Conservation (phyloP, 2,113 vertebrate species). For the Dryoscopus gambensis region DNA sequence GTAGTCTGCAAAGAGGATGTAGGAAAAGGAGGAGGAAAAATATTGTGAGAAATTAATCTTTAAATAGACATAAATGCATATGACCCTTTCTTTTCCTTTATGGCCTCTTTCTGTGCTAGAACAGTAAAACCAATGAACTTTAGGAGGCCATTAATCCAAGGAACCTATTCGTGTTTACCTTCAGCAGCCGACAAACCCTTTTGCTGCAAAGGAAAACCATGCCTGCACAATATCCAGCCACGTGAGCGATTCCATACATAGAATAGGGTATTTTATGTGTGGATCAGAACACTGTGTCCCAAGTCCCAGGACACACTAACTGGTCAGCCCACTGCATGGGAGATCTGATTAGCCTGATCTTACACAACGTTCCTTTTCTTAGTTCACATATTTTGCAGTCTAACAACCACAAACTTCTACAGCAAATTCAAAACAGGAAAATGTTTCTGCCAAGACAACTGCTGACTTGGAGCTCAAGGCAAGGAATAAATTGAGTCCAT, state of each 20-base stretch:
- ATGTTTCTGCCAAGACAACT: background rate
- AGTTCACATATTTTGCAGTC: conserved; percentile 20
- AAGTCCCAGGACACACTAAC: background rate
- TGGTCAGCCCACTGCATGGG: background rate
- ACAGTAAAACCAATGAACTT: background rate
- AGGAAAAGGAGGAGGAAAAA: background rate
- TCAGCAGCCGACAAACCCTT: background rate
- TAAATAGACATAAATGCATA: background rate
- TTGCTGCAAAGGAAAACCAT: background rate
- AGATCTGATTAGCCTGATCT: conserved; percentile 24
- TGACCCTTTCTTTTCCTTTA: background rate
- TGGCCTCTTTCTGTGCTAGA: background rate
- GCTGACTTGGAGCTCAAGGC: conserved; percentile 21
- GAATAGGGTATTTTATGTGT: background rate
- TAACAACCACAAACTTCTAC: conserved; percentile 29
- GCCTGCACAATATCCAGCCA: background rate
- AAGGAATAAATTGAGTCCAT: background rate
- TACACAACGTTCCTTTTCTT: background rate
- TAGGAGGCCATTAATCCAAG: background rate
- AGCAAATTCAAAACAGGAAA: conserved; percentile 44
- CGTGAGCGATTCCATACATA: background rate
- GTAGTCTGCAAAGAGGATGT: conserved; percentile 69
- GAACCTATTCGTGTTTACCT: background rate
- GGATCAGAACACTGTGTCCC: background rate
- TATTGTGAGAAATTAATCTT: background rate